Evolutionary conservation across 1,140 invertebrate genomes (phyloP).

Genomic region (Stegodyphus mimosarum): DNA sequence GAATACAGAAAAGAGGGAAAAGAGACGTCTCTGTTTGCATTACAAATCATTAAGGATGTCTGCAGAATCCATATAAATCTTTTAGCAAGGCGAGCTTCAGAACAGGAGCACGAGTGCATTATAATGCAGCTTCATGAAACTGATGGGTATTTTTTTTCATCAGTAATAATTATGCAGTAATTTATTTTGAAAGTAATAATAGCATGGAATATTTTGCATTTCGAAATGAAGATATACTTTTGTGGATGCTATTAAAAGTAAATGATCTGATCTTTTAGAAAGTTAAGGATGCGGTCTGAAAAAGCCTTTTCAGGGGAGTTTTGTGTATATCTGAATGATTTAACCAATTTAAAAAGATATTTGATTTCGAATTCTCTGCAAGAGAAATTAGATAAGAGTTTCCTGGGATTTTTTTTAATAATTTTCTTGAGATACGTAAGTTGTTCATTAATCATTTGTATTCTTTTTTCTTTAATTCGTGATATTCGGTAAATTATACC

Average conservation of each 20-base stretch:
- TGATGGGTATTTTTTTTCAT: too few species aligned
- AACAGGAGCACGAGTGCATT: background rate
- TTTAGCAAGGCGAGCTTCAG: slow-evolving; percentile 15
- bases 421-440: too few species aligned
- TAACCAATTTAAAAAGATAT: background rate
- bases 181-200: background rate
- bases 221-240: background rate
- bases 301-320: background rate
- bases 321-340: background rate
- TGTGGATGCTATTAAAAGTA: background rate
- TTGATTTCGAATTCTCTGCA: background rate
- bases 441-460: too few species aligned
- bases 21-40: slow-evolving; percentile 39
- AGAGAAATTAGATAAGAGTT: background rate
- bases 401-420: too few species aligned
- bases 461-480: too few species aligned
- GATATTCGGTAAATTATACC: too few species aligned
- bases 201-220: background rate
- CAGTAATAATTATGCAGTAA: background rate
- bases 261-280: background rate
- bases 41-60: slow-evolving; percentile 54
- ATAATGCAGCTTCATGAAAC: too few species aligned
- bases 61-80: slow-evolving; percentile 35
- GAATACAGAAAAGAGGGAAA: background rate
- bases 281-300: background rate